Evolutionary conservation across 2,113 vertebrate species (phyloP), one percentile per base, ranked within the genome.

Genomic region (Bufo bufo): DNA sequence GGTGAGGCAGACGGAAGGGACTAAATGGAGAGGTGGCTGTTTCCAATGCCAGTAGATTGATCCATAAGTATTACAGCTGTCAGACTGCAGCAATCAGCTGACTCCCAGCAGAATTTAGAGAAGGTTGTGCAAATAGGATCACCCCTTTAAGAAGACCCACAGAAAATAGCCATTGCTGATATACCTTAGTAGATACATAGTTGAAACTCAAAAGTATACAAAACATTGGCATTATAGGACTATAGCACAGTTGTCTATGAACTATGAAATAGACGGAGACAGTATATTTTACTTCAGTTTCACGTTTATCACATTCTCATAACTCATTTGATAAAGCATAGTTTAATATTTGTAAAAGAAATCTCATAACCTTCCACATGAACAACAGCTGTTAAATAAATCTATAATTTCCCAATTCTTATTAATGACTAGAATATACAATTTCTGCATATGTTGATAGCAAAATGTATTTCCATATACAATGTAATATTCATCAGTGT

Each of bases 401-500:
- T 33, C 77, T 80, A 58, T 23, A n/a, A 54, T 56, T 11, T 12
- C 45, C 16, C 19, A 1, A 58, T 56, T 52, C 7, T 59, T 56
- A 43, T 33, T 58, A 56, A 43, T 80, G 54, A 3, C 12, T 79
- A 14, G 52, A 54, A 79, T 79, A 79, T 56, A 79, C 23, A 79
- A 56, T 13, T 33, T 56, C 12, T n/a, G 47, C 23, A 13, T 54
- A 33, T n/a, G 54, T 59, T 80, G 52, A 56, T 52, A 77, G 4
- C n/a, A 77, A 50, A 77, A 77, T 12, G 5, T 80, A 74, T 80
- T 80, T 80, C 61, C 45, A 50, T 65, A 20, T n/a, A 66, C 61
- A 66, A 50, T 83, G 61, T 83, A 69, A 83, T 69, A 50, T 59
- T 80, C 54, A 80, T 80, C 77, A 80, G 54, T 59, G 43, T 82